Evolutionary conservation across 2,888 invertebrate genomes (phyloP).

Genomic region (Podotricha telesiphe): DNA sequence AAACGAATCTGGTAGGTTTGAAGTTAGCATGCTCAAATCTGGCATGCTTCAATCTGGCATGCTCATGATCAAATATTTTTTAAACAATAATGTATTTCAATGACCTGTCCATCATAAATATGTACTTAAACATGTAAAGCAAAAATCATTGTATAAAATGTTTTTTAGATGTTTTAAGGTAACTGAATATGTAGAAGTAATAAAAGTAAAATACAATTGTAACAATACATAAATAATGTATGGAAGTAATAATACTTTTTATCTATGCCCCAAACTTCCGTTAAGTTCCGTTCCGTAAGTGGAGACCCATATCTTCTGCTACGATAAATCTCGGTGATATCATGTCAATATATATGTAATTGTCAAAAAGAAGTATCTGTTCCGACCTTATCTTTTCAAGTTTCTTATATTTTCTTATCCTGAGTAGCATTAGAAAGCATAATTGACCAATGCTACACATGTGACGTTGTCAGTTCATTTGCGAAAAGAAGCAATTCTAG

Average conservation of each 20-base stretch:
- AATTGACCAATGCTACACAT: too few species aligned
- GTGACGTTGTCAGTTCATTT: too few species aligned
- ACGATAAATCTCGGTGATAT: constrained; percentile 8
- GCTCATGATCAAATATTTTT: too few species aligned
- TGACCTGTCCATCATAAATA: too few species aligned
- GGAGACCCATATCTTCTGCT: constrained; percentile 27
- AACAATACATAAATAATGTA: neutral
- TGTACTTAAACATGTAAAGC: neutral
- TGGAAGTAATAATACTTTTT: neutral
- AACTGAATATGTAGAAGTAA: neutral
- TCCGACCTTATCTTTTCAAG: neutral
- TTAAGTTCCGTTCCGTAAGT: constrained; percentile 24
- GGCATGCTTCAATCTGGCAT: too few species aligned
- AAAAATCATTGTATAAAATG: neutral
- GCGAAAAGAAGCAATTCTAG: too few species aligned
- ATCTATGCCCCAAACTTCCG: constrained; percentile 3
- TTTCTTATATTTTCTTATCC: neutral
- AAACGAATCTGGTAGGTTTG: too few species aligned
- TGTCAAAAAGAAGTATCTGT: constrained; percentile 3
- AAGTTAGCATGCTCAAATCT: too few species aligned
- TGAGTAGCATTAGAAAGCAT: too few species aligned
- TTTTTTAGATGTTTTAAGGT: neutral
- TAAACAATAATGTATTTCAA: too few species aligned
- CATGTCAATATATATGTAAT: constrained; percentile 7
- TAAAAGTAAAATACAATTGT: neutral